Conservation (phyloP, 2,797 vertebrate species). For the Channa striata region DNA sequence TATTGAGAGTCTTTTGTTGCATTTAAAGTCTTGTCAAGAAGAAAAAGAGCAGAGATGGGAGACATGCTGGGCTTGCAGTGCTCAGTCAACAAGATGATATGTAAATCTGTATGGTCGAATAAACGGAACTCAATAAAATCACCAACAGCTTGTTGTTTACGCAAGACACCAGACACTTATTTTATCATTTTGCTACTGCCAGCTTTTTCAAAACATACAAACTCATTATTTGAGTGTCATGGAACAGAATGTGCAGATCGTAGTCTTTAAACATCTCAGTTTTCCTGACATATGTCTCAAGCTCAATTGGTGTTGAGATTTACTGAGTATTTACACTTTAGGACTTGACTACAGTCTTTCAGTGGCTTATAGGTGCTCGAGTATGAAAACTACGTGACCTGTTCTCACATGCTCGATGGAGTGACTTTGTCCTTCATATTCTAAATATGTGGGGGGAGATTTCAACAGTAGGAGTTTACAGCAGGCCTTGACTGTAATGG, state of each 20-base stretch:
- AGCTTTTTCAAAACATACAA: neutral
- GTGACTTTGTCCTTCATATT: conserved; percentile 5
- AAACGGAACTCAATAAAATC: conserved; percentile 7
- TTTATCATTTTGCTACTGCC: neutral
- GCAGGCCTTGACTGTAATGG: conserved; percentile 19
- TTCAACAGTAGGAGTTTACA: conserved; percentile 31
- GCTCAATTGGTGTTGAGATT: neutral
- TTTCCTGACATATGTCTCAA: no score
- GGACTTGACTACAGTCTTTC: neutral
- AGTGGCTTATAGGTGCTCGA: neutral
- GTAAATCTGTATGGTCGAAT: conserved; percentile 25
- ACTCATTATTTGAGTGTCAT: no score
- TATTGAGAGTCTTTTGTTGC: conserved; percentile 30
- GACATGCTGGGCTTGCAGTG: conserved; percentile 22
- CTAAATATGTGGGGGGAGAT: conserved; percentile 30
- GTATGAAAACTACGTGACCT: neutral
- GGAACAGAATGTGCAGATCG: no score
- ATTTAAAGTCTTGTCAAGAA: conserved; percentile 28
- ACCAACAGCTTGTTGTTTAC: neutral
- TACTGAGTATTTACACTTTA: neutral
- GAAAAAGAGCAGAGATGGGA: neutral
- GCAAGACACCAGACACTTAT: neutral
- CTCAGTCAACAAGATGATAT: conserved; percentile 18
- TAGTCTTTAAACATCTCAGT: neutral
- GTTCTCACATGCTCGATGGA: neutral